Base-by-base conservation (phyloP, 2,797 vertebrate species). In the Liparis tanakae region DNA sequence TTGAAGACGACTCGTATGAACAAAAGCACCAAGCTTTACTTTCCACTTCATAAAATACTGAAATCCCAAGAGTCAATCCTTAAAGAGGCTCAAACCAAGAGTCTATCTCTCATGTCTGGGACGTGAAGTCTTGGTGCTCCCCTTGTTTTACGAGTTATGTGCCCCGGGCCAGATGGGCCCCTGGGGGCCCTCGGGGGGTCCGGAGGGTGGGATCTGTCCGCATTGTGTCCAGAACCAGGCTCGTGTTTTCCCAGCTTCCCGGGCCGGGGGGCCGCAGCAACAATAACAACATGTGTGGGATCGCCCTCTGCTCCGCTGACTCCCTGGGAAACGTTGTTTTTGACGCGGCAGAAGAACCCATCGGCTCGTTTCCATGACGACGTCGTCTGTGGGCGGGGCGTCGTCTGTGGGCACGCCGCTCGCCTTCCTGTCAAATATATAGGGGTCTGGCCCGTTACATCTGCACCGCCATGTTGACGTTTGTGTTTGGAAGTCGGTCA, bases 201-300 rank as follows among this genome's bases (percentile, higher is more conserved):
- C 69, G 54, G 58, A 73, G 82, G 78, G 85, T 75, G 61, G 73
- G 79, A 87, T 85, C 37, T 83, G 83, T 46, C 83, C 70, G 18
- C 74, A 67, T 70, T 67, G 76, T 30, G 79, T 82, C 82, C 75
- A 77, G 74, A 81, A 78, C 84, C 72, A 41, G 69, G 7, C 78
- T 51, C 0, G 83, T 92, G 89, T 91, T 93, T 91, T 92, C 88
- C 89, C 91, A 93, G 91, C 90, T 91, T 93, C 67, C 79, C 87
- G 15, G 72, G 58, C 80, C 76, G 7, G 89, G 88, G 72, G 87
- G 76, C 80, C 70, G 7, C 1, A 66, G 85, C 82, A 87, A 91
- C 70, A 89, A 91, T 70, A 91, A 90, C 82, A 91, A 90, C 88
- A 92, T 88, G 86, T 88, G 85, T 72, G 51, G 71, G 86, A 85